phyloP scores from a whole-genome alignment of 2,113 vertebrate species.

The Spilogale gracilis region DNA sequence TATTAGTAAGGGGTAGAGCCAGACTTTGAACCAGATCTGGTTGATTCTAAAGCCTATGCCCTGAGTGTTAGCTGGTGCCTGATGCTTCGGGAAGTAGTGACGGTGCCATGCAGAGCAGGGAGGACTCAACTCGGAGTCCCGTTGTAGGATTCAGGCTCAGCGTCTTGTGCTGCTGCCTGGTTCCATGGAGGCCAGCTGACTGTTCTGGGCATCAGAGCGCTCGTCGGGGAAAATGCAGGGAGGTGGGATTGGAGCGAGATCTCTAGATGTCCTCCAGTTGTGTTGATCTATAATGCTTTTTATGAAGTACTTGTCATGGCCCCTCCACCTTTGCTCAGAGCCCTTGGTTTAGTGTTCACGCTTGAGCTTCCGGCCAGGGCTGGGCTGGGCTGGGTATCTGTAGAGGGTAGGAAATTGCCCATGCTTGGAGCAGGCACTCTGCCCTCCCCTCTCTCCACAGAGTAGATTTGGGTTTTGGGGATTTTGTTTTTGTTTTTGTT shows the following conservation, averaged over 20 bases:
- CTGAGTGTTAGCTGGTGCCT: not conserved
- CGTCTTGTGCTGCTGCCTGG: not conserved
- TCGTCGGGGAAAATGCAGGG: not conserved
- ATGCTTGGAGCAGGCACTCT: not conserved
- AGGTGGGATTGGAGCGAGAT: not conserved
- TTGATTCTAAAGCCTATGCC: not conserved
- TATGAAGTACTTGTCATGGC: not conserved
- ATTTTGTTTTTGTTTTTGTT: not conserved
- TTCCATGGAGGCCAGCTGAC: not conserved
- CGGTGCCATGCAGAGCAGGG: not conserved
- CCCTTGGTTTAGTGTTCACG: not conserved
- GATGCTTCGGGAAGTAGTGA: not conserved
- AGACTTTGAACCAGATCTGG: not conserved
- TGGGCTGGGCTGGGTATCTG: not conserved
- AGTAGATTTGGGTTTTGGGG: not conserved
- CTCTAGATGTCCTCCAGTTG: not conserved
- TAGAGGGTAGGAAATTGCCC: not conserved
- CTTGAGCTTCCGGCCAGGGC: not conserved
- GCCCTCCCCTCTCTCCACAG: accelerated
- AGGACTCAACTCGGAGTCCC: not conserved
- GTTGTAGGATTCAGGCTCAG: not conserved
- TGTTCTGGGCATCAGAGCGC: not conserved
- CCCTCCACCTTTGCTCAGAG: not conserved
- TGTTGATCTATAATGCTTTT: not conserved
- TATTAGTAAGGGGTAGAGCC: not conserved